Conservation (phyloP, 2,888 invertebrate species). For the Exocentrus adspersus region DNA sequence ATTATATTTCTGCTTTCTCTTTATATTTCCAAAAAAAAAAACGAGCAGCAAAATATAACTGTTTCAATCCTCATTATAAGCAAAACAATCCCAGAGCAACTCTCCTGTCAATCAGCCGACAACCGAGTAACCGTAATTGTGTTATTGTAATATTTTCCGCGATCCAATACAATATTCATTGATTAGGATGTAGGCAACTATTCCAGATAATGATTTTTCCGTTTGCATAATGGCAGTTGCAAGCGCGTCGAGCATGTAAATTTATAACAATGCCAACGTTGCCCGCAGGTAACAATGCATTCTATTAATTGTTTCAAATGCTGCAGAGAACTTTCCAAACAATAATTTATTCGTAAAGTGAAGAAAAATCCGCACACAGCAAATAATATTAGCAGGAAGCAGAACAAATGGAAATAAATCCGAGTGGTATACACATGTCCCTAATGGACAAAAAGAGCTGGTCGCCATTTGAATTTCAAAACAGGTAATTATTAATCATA, state of each 20-base stretch:
- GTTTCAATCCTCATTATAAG: not conserved
- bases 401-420: slow-evolving; percentile 34
- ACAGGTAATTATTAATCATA: slow-evolving; percentile 9
- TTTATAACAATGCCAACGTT: slow-evolving; percentile 32
- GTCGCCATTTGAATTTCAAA: slow-evolving; percentile 7
- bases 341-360: slow-evolving; percentile 42
- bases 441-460: slow-evolving; percentile 12
- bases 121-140: slow-evolving; percentile 19
- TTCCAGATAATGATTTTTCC: slow-evolving; percentile 32
- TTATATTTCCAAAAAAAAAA: too few species aligned
- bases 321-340: slow-evolving; percentile 44
- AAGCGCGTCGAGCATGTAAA: slow-evolving; percentile 27
- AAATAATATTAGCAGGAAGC: slow-evolving; percentile 38
- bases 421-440: slow-evolving; percentile 4
- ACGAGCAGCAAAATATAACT: not conserved
- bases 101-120: slow-evolving; percentile 17
- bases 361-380: slow-evolving; percentile 31
- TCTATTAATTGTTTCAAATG: slow-evolving; percentile 42
- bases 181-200: slow-evolving; percentile 33
- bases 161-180: slow-evolving; percentile 13
- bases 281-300: slow-evolving; percentile 26
- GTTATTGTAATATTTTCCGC: slow-evolving; percentile 23
- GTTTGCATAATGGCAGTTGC: slow-evolving; percentile 24
- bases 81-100: too few species aligned
- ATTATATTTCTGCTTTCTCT: too few species aligned